Base-by-base conservation (phyloP, 2,797 vertebrate genomes). In the Amazonetta brasiliensis region DNA sequence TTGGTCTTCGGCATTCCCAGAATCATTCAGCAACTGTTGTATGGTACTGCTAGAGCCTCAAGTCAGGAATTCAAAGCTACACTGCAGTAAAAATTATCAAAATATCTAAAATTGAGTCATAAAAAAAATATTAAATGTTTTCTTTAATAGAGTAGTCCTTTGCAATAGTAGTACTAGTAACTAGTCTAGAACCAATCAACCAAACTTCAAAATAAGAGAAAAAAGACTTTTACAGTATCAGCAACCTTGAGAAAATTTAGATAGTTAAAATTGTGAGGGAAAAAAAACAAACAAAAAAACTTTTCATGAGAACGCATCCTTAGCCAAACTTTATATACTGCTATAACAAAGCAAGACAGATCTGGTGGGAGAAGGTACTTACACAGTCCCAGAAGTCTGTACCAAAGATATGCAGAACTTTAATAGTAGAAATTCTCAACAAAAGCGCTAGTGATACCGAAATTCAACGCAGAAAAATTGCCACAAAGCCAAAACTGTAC, bases 371-470 rank as follows among this genome's bases (percentile, higher is more conserved):
- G 67, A 26, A 60, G 39, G 21, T 6, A 43, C 62, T n/a, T 25
- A 2, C 8, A 46, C 26, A 56, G 13, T 0, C 44, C 88, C 5
- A 0, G 0, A 12, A 33, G 50, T 2, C 52, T 12, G 59, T 2
- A 13, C 55, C 22, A 7, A 58, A 3, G 5, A 72, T 17, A 52
- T 56, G 5, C 2, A 17, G 25, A 44, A 7, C 8, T 43, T 6
- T 8, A 20, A 31, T 11, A 9, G 23, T 2, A 35, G 50, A 52
- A 54, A 19, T 18, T 1, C 55, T 37, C 54, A 4, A 52, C 3
- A 1, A 17, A 64, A 25, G 39, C 8, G 5, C 41, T 5, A 55
- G 58, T 2, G 25, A 17, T 9, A 12, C 59, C 7, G 30, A 19
- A n/a, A 23, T 28, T 6, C 55, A 25, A 3, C 41, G 2, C 19